Conservation (phyloP, 2,797 vertebrate species). For the Buphagus erythrorhynchus region DNA sequence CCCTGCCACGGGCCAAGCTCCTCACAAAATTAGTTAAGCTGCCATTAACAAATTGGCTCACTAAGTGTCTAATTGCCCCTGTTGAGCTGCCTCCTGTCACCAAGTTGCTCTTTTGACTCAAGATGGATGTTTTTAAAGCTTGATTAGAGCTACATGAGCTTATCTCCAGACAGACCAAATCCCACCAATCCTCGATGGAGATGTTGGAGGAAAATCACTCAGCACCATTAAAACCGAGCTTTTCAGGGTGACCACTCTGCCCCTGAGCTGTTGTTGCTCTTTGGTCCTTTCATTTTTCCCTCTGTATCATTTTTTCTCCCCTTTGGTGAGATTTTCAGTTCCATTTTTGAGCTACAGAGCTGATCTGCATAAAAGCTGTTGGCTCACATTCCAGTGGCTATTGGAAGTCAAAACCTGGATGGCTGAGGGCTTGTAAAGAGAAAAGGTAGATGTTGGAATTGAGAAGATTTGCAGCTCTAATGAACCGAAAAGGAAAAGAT, state of each 20-base stretch:
- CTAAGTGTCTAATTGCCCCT: background rate
- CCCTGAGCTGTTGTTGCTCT: background rate
- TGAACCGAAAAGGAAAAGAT: background rate
- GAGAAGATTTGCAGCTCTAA: background rate
- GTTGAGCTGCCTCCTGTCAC: background rate
- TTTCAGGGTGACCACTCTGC: background rate
- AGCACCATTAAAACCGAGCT: background rate
- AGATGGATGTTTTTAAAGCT: background rate
- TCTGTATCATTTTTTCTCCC: accelerated
- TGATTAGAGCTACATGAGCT: background rate
- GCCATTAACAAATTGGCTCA: background rate
- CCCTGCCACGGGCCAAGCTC: background rate
- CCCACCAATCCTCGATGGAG: background rate
- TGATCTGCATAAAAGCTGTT: background rate
- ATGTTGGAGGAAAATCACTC: background rate
- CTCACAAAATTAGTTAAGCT: background rate
- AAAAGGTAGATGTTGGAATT: background rate
- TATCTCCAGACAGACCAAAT: background rate
- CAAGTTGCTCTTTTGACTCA: background rate
- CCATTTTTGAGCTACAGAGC: background rate
- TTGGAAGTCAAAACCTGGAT: background rate
- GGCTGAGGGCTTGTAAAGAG: background rate
- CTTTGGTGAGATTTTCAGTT: background rate
- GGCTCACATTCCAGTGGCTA: background rate
- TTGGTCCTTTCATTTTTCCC: background rate